Evolutionary conservation across 2,797 vertebrate genomes (phyloP).

Genomic region (Moxostoma hubbsi): DNA sequence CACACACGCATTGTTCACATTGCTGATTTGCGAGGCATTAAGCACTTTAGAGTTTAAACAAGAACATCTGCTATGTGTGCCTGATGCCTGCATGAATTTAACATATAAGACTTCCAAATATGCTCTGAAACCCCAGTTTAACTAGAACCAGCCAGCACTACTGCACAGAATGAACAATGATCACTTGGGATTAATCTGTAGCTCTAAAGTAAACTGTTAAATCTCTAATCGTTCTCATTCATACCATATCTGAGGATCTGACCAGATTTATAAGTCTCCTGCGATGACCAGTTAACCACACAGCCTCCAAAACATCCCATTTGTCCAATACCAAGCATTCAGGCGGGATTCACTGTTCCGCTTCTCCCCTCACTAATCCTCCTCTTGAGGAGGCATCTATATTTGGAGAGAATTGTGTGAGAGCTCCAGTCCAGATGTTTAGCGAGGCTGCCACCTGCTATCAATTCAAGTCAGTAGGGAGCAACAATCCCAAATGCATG

Average conservation of each 20-base stretch:
- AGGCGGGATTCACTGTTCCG: slow-evolving; percentile 68
- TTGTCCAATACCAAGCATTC: slow-evolving; percentile 69
- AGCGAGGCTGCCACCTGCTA: slow-evolving; percentile 74
- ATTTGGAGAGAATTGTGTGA: slow-evolving; percentile 67
- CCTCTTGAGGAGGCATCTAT: slow-evolving; percentile 65
- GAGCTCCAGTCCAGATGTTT: slow-evolving; percentile 72
- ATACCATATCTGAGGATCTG: slow-evolving; percentile 30
- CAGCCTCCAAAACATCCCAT: slow-evolving; percentile 59
- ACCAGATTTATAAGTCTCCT: slow-evolving; percentile 45
- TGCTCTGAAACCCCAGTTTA: background rate
- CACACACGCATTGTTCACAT: slow-evolving; percentile 52
- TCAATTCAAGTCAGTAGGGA: slow-evolving; percentile 62
- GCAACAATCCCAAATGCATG: slow-evolving; percentile 42
- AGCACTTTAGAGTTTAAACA: slow-evolving; percentile 58
- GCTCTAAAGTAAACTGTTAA: background rate
- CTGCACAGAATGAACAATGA: background rate
- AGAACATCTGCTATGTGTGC: slow-evolving; percentile 64
- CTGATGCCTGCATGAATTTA: slow-evolving; percentile 56
- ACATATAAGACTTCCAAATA: slow-evolving; percentile 29
- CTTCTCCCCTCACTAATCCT: slow-evolving; percentile 68
- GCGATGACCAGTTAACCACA: slow-evolving; percentile 37
- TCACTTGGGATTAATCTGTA: background rate
- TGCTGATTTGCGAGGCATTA: slow-evolving; percentile 60
- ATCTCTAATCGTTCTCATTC: background rate
- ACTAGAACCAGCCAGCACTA: background rate